A percentile compares a stretch with the other conserved stretches of the same genome.
Evolutionary conservation across 2,797 vertebrate species (phyloP).

Genomic region (Smutsia temminckii): DNA sequence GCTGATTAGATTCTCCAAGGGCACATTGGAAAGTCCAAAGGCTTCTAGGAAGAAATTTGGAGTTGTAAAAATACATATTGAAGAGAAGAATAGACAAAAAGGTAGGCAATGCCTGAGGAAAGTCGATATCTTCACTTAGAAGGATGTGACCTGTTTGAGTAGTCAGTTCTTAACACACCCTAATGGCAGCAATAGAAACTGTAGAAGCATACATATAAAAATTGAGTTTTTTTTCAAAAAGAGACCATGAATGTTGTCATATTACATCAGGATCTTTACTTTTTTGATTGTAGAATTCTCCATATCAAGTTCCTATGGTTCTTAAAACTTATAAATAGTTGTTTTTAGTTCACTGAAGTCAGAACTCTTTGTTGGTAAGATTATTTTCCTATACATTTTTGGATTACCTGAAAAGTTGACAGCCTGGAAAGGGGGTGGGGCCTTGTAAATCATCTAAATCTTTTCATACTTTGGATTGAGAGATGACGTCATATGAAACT

Average conservation of each 20-base stretch:
- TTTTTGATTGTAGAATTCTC: background rate
- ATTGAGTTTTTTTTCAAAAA: background rate
- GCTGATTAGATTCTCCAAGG: background rate
- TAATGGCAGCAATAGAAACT: background rate
- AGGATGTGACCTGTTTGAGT: background rate
- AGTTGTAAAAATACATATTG: background rate
- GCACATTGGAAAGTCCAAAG: background rate
- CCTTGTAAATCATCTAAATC: constrained; percentile 56
- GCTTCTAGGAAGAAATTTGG: background rate
- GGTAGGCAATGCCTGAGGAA: background rate
- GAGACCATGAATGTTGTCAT: background rate
- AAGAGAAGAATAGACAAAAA: background rate
- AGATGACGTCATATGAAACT: constrained; percentile 76
- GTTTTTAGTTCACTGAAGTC: constrained; percentile 1
- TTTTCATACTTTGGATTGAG: constrained; percentile 82
- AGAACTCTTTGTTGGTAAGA: background rate
- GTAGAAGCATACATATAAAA: background rate
- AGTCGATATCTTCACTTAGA: background rate
- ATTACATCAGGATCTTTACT: background rate
- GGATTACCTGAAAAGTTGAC: constrained; percentile 1
- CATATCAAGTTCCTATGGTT: background rate
- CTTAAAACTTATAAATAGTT: background rate
- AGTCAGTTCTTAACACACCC: background rate
- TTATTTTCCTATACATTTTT: background rate
- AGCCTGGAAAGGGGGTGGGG: background rate